A percentile compares a stretch with the other conserved stretches of the same genome.
Evolutionary conservation across 2,888 invertebrate genomes (phyloP).

Genomic region (Alviniconcha strummeri): DNA sequence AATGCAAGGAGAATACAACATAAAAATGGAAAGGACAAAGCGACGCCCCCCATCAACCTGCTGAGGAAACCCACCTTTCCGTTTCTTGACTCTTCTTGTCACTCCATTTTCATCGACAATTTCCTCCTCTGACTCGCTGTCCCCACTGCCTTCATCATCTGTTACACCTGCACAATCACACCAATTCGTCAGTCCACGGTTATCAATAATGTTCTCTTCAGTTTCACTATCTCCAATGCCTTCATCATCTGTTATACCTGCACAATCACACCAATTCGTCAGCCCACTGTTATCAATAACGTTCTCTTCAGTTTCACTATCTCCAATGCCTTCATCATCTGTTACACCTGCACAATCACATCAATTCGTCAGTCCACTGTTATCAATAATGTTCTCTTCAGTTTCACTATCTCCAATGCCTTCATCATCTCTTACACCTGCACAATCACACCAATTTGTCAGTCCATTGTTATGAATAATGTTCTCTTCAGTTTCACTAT

Average conservation of each 20-base stretch:
- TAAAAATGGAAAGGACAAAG: too few relatives aligned
- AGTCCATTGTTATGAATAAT: constrained; percentile 61
- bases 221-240: constrained; percentile 62
- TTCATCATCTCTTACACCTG: constrained; percentile 49
- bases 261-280: constrained; percentile 29
- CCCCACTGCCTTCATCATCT: constrained; percentile 58
- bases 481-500: constrained; percentile 67
- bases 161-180: constrained; percentile 32
- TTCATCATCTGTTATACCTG: constrained; percentile 49
- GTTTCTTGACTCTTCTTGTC: constrained; percentile 57
- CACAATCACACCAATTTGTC: constrained; percentile 29
- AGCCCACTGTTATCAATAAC: constrained; percentile 61
- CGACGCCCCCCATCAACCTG: too few relatives aligned
- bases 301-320: constrained; percentile 68
- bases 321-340: constrained; percentile 58
- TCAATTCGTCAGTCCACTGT: constrained; percentile 53
- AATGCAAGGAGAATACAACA: too few relatives aligned
- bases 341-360: constrained; percentile 32
- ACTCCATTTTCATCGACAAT: constrained; percentile 61
- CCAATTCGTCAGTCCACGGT: constrained; percentile 53
- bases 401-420: constrained; percentile 62
- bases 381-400: constrained; percentile 65
- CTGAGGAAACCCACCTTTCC: constrained; percentile 41
- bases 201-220: constrained; percentile 65
- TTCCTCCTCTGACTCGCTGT: constrained; percentile 65